Conservation (phyloP, 2,113 vertebrate genomes). For the Semicossyphus pulcher region DNA sequence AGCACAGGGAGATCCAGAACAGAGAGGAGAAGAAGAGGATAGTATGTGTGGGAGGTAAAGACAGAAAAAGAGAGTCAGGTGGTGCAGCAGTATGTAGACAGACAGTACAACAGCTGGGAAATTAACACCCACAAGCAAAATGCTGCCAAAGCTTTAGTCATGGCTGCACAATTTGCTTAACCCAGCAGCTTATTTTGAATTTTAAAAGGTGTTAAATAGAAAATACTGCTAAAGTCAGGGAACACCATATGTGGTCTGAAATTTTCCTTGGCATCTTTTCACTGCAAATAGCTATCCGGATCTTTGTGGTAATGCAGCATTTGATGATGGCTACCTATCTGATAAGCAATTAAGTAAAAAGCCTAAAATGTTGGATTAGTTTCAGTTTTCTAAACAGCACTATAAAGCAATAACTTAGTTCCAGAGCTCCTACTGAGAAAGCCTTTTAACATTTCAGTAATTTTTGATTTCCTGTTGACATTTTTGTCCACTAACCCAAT, state of each 20-base stretch:
- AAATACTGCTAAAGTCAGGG: constrained; percentile 3
- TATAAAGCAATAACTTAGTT: background rate
- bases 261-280: background rate
- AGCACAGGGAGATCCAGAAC: constrained; percentile 14
- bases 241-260: background rate
- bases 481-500: background rate
- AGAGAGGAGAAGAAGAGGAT: constrained; percentile 3
- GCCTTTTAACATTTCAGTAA: background rate
- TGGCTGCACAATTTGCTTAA: background rate
- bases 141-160: constrained; percentile 13
- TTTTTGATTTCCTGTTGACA: background rate
- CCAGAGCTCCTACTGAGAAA: background rate
- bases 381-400: background rate
- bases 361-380: no score
- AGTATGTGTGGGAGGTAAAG: constrained; percentile 29
- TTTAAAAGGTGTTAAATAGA: constrained; percentile 3
- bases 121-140: constrained; percentile 17
- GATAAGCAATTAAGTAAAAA: no score
- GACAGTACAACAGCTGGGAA: constrained; percentile 34
- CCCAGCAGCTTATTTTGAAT: background rate
- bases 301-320: background rate
- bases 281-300: background rate
- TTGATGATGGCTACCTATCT: no score
- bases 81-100: constrained; percentile 27
- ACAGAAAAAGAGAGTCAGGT: constrained; percentile 9